A percentile compares a stretch with the other conserved stretches of the same genome.
These are phyloP conservation scores for Sciurus niger DNA, from an alignment of 2,113 vertebrate species.

Conservation along the genomic window DNA sequence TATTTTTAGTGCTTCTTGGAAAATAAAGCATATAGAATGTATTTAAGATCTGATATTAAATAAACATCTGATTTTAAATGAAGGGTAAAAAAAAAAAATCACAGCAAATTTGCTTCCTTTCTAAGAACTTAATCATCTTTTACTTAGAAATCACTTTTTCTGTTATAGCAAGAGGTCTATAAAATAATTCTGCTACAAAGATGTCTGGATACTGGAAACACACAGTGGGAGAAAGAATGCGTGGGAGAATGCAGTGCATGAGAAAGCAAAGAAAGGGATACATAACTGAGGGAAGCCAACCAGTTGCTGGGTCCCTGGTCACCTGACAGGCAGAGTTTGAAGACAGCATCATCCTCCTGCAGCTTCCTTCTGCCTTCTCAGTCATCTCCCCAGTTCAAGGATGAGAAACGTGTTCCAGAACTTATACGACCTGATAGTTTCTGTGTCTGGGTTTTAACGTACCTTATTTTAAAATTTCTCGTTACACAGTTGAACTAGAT, in stretches of 20 bases:
- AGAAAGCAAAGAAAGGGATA: neutral
- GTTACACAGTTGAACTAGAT: neutral
- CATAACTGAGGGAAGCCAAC: accelerated
- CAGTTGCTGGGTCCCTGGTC: neutral
- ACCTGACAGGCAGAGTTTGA: accelerated
- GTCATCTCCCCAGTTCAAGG: neutral
- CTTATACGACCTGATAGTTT: neutral
- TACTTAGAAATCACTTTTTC: slow-evolving; percentile 13
- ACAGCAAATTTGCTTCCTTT: neutral
- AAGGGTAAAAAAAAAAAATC: slow-evolving; percentile 37
- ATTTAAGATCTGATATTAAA: slow-evolving; percentile 20
- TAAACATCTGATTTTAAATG: slow-evolving; percentile 25
- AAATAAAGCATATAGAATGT: neutral
- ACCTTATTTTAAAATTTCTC: neutral
- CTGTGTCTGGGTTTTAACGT: slow-evolving; percentile 10
- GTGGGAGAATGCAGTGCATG: neutral
- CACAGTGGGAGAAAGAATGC: neutral
- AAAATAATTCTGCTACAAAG: neutral
- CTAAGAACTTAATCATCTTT: neutral
- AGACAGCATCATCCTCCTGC: neutral
- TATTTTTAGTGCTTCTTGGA: neutral
- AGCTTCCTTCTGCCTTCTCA: neutral
- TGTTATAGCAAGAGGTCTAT: neutral
- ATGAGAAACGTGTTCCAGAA: neutral
- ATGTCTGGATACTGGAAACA: neutral